A percentile compares a stretch with the other conserved stretches of the same genome.
Evolutionary conservation across 2,113 vertebrate genomes (phyloP).

Genomic region (Cebidichthys violaceus): DNA sequence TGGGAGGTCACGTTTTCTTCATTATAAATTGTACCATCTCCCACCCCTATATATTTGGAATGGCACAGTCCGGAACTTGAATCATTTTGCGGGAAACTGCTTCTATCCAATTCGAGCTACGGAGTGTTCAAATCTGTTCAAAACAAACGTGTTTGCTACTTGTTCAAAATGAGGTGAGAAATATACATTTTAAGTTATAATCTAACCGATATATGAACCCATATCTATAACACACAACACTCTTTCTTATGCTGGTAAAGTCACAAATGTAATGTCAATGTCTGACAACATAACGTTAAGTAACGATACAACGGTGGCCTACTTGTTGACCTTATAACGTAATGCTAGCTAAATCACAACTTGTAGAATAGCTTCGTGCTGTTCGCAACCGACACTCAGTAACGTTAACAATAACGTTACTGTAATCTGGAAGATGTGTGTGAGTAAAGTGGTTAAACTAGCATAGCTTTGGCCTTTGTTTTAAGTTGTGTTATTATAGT

Average conservation of each 20-base stretch:
- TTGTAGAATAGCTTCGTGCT: background rate
- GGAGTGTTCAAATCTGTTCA: too few relatives aligned
- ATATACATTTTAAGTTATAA: background rate
- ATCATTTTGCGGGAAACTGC: slow-evolving; percentile 52
- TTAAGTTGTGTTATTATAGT: background rate
- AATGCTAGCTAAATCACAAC: background rate
- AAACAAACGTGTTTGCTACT: background rate
- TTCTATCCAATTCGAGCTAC: background rate
- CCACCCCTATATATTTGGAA: slow-evolving; percentile 1
- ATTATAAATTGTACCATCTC: rapidly evolving
- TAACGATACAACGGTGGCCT: background rate
- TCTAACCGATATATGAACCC: background rate
- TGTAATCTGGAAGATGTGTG: too few relatives aligned
- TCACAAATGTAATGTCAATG: background rate
- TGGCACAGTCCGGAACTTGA: slow-evolving; percentile 58
- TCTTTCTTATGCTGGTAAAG: background rate
- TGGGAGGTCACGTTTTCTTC: background rate
- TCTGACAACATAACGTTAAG: too few relatives aligned
- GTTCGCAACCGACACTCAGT: too few relatives aligned
- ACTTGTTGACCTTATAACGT: background rate
- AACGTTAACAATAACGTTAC: background rate
- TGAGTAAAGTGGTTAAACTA: background rate
- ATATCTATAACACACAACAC: background rate
- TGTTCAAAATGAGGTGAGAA: slow-evolving; percentile 46
- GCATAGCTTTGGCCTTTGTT: background rate